Conservation (phyloP, 2,113 vertebrate genomes). For the Muscicapa adusta region DNA sequence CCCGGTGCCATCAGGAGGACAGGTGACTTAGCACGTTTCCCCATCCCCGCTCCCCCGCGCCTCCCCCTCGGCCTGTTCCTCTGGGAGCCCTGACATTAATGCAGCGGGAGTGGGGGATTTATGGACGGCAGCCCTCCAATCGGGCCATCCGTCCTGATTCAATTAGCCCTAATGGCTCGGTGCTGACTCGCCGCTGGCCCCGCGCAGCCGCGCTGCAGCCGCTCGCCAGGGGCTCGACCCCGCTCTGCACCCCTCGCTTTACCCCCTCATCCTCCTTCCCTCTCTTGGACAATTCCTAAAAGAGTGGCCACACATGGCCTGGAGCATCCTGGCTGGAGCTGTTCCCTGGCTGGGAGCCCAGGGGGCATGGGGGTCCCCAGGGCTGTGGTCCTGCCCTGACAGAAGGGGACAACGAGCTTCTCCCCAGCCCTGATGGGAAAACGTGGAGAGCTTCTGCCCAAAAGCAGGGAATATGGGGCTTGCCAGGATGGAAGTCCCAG, state of each 20-base stretch:
- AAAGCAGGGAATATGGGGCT: background rate
- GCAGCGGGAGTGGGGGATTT: background rate
- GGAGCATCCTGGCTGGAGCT: background rate
- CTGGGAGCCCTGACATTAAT: constrained; percentile 25
- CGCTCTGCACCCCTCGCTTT: rapidly evolving
- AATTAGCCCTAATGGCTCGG: constrained; percentile 56
- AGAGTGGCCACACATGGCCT: rapidly evolving
- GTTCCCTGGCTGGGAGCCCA: background rate
- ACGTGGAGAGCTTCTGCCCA: rapidly evolving
- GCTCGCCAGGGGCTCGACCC: background rate
- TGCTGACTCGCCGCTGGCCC: background rate
- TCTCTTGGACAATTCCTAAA: rapidly evolving
- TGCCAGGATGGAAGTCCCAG: background rate
- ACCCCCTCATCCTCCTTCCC: background rate
- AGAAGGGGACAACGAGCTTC: rapidly evolving
- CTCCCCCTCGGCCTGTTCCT: background rate
- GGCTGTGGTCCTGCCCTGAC: rapidly evolving
- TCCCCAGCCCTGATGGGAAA: background rate
- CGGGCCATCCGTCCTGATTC: constrained; percentile 52
- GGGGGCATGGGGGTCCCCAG: rapidly evolving
- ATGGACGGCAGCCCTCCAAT: constrained; percentile 58
- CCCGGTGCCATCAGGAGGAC: rapidly evolving
- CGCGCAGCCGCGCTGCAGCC: background rate
- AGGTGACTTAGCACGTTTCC: constrained; percentile 28
- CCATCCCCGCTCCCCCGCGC: background rate